Evolutionary conservation across 2,888 invertebrate species (phyloP), one percentile per base, ranked within the genome.

Genomic region (Notodonta ziczac): DNA sequence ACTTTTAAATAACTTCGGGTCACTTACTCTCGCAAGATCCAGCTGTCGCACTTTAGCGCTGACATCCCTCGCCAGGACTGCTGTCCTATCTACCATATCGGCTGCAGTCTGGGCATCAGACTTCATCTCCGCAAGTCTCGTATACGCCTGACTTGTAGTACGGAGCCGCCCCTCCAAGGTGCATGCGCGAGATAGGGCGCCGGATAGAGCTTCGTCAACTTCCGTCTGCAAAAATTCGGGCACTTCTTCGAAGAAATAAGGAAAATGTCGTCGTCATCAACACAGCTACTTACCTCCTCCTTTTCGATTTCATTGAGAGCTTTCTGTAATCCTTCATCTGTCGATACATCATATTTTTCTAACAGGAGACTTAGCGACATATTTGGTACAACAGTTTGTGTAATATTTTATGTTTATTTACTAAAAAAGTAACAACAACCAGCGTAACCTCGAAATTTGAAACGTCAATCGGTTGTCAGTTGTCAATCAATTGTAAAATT

Each of bases 11-110:
- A 46, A n/a, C 9, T 4, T 46, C 10, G n/a, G 5, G 10, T 35
- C 14, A 86, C 93, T 88, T 93, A 98, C 98, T 89, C 98, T 96
- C 0, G 99, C 98, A 60, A 97, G 93, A 91, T 99, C 99, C 53
- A 99, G 90, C 63, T 98, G 97, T 10, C 98, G 95, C 14, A 99
- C 99, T 96, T 99, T 99, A 35, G 97, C 97, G 83, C 98, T 98
- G 60, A 99, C 99, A 85, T 97, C 98, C 79, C 98, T 97, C 0
- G 99, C 99, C 57, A 99, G 93, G 39, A 95, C 94, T 7, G 98
- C 98, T 0, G 99, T 98, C 80, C 96, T 96, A 44, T 96, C 95
- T 44, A 99, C 97, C 95, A 98, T 98, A 63, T 95, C 95, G 5
- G 97, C 96, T 42, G 99, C 95, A 71, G 97, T 96, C 70, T 96